Percentiles rank a stretch among this genome's conserved stretches.
These are phyloP conservation scores for Neoniphon sammara DNA, from an alignment of 2,797 vertebrate species.

Conservation along the genomic window DNA sequence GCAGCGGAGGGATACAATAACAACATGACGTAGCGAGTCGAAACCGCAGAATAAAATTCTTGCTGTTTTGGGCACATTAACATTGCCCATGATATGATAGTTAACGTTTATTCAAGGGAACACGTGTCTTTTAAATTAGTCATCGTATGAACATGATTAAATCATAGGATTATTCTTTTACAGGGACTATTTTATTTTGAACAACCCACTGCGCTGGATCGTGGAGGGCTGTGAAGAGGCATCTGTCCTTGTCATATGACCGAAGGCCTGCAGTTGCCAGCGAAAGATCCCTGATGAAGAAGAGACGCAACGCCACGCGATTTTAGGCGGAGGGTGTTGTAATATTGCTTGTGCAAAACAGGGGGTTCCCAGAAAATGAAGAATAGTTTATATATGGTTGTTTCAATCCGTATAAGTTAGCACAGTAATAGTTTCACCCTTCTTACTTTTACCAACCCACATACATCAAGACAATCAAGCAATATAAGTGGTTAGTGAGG, in stretches of 20 bases:
- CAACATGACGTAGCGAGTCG: conserved; percentile 74
- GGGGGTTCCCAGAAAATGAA: no score
- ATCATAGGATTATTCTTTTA: fast-evolving
- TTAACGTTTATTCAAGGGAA: not conserved
- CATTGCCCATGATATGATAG: fast-evolving
- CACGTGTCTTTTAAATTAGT: not conserved
- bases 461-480: no score
- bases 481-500: no score
- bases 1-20: conserved; percentile 84
- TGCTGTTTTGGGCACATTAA: fast-evolving
- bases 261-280: conserved; percentile 66
- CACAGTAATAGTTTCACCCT: no score
- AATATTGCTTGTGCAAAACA: not conserved
- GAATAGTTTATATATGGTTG: no score
- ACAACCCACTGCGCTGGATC: conserved; percentile 35
- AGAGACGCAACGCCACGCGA: not conserved
- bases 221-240: conserved; percentile 63
- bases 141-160: fast-evolving
- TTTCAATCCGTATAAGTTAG: no score
- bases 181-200: conserved; percentile 78
- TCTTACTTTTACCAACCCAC: no score
- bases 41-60: conserved; percentile 19
- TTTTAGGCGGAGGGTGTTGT: not conserved
- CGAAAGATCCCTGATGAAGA: not conserved
- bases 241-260: conserved; percentile 82